Evolutionary conservation across 2,113 vertebrate genomes (phyloP), one percentile per base, ranked within the genome.

Genomic region (Proteles cristata): DNA sequence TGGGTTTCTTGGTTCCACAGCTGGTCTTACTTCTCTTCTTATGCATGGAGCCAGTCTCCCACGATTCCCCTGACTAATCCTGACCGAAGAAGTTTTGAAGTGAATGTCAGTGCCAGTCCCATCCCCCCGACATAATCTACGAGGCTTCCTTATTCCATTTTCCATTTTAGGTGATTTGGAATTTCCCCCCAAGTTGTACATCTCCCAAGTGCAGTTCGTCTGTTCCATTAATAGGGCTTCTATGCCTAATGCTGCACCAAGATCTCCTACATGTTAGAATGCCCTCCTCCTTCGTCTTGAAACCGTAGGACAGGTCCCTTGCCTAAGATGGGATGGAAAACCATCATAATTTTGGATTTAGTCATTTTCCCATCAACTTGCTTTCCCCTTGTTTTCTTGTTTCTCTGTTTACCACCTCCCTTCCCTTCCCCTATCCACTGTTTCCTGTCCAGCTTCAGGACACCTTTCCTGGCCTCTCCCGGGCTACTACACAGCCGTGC

Each of bases 401-500:
- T 53, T 33, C 33, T 66, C 71, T 10, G 5, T 39, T 10, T 14
- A 1, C 11, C 5, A 12, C 7, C 7, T 66, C 33, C 48, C 21
- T 39, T 39, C 2, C 2, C 50, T 5, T 66, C 11, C 35, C 17
- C 77, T 39, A 12, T 31, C 7, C n/a, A 11, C 8, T 2, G 14
- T 5, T 33, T 35, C 81, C 35, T 91, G 26, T 48, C 15, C 5
- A 26, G 14, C 28, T 63, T 50, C 2, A 45, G 28, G 12, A 31
- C 11, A 28, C 9, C 31, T 55, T 65, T 81, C 6, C 5, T 17
- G 0, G 26, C 8, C 14, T 45, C 26, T 79, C n/a, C 21, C 26
- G 17, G 23, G 31, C 19, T 25, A 1, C 2, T 7, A 7, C 28
- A 3, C 14, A 69, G 39, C 25, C 6, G 3, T 8, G 7, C 4